These are phyloP conservation scores for Spizella passerina DNA, from an alignment of 2,797 vertebrate species.

Conservation along the genomic window DNA sequence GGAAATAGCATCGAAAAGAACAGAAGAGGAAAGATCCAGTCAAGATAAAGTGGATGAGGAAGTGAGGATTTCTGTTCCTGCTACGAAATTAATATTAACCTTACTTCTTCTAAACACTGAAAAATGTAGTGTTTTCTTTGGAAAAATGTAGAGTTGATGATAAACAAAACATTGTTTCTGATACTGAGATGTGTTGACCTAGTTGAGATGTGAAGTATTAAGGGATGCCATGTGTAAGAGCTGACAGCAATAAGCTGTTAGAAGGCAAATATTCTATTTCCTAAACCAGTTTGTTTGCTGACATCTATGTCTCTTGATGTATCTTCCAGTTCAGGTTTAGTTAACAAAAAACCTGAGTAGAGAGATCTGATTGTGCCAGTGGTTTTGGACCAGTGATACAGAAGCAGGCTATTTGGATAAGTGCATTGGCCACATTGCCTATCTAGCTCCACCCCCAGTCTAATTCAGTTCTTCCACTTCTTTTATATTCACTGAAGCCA, in stretches of 20 bases:
- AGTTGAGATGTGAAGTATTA: neutral
- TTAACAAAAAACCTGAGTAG: neutral
- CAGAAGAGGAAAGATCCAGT: conserved; percentile 87
- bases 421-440: neutral
- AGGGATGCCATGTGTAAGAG: neutral
- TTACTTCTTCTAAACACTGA: neutral
- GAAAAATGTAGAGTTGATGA: neutral
- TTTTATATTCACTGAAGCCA: neutral
- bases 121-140: neutral
- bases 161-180: neutral
- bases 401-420: neutral
- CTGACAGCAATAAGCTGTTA: neutral
- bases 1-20: conserved; percentile 86
- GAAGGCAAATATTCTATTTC: neutral
- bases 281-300: neutral
- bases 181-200: neutral
- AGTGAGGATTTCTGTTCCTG: neutral
- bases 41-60: conserved; percentile 94
- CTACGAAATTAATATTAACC: neutral
- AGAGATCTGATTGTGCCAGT: neutral
- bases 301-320: neutral
- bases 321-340: neutral
- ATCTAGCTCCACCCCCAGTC: neutral
- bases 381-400: neutral
- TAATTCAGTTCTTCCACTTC: neutral